Conservation (phyloP, 2,113 vertebrate genomes). For the Rhodinocichla rosea region DNA sequence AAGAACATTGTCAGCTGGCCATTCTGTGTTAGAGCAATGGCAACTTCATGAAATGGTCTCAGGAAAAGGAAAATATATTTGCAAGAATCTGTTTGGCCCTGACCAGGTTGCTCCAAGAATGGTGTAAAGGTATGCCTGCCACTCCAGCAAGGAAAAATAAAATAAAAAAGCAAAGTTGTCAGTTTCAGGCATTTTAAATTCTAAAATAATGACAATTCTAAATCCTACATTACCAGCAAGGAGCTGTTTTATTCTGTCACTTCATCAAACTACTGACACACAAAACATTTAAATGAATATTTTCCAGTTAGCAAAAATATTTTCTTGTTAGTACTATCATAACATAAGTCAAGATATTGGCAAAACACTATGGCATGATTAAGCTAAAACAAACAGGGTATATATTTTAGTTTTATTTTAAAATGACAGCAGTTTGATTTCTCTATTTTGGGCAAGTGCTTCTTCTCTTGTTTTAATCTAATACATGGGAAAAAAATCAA, state of each 20-base stretch:
- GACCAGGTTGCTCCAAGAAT: not conserved
- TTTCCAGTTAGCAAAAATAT: not conserved
- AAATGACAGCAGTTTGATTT: not conserved
- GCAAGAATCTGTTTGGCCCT: not conserved
- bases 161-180: not conserved
- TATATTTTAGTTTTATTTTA: not conserved
- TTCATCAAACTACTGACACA: not conserved
- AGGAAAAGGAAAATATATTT: not conserved
- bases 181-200: not conserved
- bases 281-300: not conserved
- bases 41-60: not conserved
- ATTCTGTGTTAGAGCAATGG: not conserved
- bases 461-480: not conserved
- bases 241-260: not conserved
- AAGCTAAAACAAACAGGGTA: not conserved
- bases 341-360: not conserved
- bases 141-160: not conserved
- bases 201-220: not conserved
- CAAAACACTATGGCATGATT: not conserved
- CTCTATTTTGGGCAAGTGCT: not conserved
- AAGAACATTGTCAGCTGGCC: not conserved
- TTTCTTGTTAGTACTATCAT: not conserved
- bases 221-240: not conserved
- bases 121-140: not conserved
- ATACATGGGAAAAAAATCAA: not conserved